Conservation (phyloP, 2,888 invertebrate genomes). For the Embidobia sp. region DNA sequence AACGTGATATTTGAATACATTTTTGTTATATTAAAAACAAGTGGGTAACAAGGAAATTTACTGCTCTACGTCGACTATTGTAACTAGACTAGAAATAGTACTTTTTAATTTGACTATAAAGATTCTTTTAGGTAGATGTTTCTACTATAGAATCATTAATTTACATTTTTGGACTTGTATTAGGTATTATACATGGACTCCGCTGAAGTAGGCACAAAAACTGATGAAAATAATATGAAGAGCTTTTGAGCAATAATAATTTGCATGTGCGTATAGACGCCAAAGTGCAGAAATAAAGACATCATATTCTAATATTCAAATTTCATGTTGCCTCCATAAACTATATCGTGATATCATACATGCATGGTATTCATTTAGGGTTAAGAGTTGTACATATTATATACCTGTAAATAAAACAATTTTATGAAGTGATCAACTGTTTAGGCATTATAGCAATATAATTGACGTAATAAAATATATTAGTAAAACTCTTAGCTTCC, state of each 20-base stretch:
- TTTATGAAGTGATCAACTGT: conserved; percentile 26
- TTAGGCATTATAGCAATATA: conserved; percentile 42
- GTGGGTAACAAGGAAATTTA: neutral
- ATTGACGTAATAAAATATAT: conserved; percentile 34
- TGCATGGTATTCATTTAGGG: conserved; percentile 45
- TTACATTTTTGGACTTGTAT: conserved; percentile 40
- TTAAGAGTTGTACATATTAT: conserved; percentile 47
- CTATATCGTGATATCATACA: conserved; percentile 39
- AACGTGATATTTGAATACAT: conserved; percentile 29
- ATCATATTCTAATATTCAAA: conserved; percentile 36
- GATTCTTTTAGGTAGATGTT: conserved; percentile 16
- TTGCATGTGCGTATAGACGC: conserved; percentile 21
- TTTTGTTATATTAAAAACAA: neutral
- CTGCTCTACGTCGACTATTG: conserved; percentile 15
- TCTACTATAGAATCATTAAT: conserved; percentile 14
- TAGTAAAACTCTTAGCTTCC: conserved; percentile 24
- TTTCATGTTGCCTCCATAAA: conserved; percentile 45
- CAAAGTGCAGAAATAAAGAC: conserved; percentile 15
- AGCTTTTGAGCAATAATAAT: conserved; percentile 60
- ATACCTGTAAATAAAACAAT: conserved; percentile 51
- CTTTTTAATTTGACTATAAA: no score
- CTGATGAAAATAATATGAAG: conserved; percentile 43
- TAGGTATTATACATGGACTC: conserved; percentile 45
- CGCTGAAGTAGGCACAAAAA: conserved; percentile 62
- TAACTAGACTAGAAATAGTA: no score